These are phyloP conservation scores for Podocnemis expansa DNA, from an alignment of 2,113 vertebrate species.

Conservation along the genomic window DNA sequence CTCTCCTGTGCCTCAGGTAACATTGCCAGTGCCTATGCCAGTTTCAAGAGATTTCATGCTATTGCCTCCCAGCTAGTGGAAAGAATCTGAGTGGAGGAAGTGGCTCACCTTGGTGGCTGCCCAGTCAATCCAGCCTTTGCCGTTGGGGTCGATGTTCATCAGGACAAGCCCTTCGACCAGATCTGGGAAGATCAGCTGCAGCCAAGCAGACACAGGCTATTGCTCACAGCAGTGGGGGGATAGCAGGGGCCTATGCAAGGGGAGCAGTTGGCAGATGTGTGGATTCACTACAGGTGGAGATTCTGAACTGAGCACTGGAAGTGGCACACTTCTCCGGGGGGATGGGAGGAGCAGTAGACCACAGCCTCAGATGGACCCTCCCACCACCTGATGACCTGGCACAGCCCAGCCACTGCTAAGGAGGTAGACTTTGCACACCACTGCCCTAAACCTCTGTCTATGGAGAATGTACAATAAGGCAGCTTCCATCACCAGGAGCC, in stretches of 20 bases:
- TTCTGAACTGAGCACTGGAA: background rate
- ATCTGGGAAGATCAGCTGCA: conserved; percentile 93
- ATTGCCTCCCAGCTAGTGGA: background rate
- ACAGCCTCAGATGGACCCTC: background rate
- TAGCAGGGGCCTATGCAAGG: background rate
- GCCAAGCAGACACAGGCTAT: background rate
- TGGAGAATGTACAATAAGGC: background rate
- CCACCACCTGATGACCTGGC: no score
- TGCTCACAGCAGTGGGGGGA: background rate
- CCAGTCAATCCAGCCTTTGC: conserved; percentile 99
- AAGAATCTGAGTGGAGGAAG: accelerated
- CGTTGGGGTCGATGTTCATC: conserved; percentile 95
- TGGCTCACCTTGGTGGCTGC: conserved; percentile 90
- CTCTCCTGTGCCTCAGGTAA: accelerated
- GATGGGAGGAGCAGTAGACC: background rate
- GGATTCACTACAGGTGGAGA: background rate
- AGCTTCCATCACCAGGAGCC: no score
- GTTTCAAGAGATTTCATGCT: no score
- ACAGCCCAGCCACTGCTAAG: background rate
- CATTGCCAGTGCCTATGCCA: no score
- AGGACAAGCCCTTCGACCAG: conserved; percentile 95
- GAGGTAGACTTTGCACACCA: background rate
- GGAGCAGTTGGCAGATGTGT: background rate
- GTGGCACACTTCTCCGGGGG: background rate
- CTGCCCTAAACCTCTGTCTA: background rate